Evolutionary conservation across 2,113 vertebrate genomes (phyloP), one percentile per base, ranked within the genome.

Genomic region (Anguilla japonica): DNA sequence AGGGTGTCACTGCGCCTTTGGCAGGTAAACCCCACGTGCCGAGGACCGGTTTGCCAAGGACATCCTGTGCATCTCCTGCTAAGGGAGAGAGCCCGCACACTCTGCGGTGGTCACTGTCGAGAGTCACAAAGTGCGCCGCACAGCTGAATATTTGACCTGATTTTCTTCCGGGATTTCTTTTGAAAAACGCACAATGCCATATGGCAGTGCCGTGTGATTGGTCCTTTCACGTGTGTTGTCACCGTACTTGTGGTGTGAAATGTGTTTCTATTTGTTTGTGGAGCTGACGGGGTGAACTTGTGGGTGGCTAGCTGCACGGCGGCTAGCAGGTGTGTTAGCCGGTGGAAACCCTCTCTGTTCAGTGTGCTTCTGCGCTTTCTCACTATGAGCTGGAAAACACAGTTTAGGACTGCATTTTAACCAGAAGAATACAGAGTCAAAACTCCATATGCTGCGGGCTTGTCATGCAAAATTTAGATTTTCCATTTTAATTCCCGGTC

Each of bases 61-160:
- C 82, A 18, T 22, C 7, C 15, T 20, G 43, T 46, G 2, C 9
- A 7, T 9, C 67, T 50, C 16, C 34, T 5, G 67, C 16, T 41
- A 14, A 85, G 16, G 40, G 5, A 5, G 20, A 29, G 29, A 29
- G 41, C 67, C 13, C 2, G n/a, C 41, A 5, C 13, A 8, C 22
- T 46, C 22, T 39, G 60, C 18, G 60, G 40, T 84, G 39, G 40
- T 46, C 46, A 14, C 41, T 34, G 41, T 34, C 6, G 20, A 75
- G 16, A 84, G 83, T 84, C 83, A 84, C 53, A 60, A 63, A 39
- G 67, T 34, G 40, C 11, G 8, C 2, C 9, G 3, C 29, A 3
- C 20, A 78, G 39, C 41, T 1, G 13, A n/a, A 79, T 79, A 53
- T 85, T 78, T 78, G 15, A 85, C 84, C 67, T 79, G n/a, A 79